Base-by-base conservation (phyloP, 2,888 invertebrate genomes). In the Agapostemon virescens region DNA sequence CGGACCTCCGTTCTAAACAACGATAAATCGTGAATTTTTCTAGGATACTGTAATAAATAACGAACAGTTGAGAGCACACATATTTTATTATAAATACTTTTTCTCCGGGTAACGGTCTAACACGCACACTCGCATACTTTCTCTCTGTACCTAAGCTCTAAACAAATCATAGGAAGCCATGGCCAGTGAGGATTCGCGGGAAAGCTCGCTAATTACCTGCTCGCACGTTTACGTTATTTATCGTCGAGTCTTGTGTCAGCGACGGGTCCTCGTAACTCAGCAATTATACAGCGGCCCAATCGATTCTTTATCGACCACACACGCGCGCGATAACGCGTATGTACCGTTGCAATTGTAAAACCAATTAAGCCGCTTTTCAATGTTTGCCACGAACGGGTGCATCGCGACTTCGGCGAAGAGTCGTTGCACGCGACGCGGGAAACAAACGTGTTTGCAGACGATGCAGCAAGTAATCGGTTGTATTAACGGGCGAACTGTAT, bases 291-390 rank as follows among this genome's bases (percentile, higher is more conserved):
- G 38, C 7, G 49, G 40, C 38, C 61, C 15, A 17, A 30, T 64
- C 68, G 36, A 61, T 81, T 55, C 69, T 69, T 70, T 38, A 20
- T n/a, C n/a, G 55, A n/a, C 20, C 33, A 42, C n/a, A 63, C 36
- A 13, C n/a, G 36, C 61, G 38, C 30, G 40, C 30, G n/a, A 42
- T 36, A 1, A 33, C 17, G 49, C 17, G 23, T 63, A n/a, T 58
- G 23, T 66, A 61, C 70, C 71, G 55, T 81, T 72, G 76, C 74
- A 81, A 84, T 86, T 82, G 77, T 68, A 74, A 77, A 82, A 75
- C 63, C 76, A 79, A 75, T 79, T 76, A 78, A 74, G 49, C 66
- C 33, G 55, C 68, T 42, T 72, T 33, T 52, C 33, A 63, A 74
- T 49, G 15, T 68, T 63, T 36, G 42, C 61, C 55, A 67, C 55